These are phyloP conservation scores for Protula sp. DNA, from an alignment of 2,888 invertebrate species.

Conservation along the genomic window DNA sequence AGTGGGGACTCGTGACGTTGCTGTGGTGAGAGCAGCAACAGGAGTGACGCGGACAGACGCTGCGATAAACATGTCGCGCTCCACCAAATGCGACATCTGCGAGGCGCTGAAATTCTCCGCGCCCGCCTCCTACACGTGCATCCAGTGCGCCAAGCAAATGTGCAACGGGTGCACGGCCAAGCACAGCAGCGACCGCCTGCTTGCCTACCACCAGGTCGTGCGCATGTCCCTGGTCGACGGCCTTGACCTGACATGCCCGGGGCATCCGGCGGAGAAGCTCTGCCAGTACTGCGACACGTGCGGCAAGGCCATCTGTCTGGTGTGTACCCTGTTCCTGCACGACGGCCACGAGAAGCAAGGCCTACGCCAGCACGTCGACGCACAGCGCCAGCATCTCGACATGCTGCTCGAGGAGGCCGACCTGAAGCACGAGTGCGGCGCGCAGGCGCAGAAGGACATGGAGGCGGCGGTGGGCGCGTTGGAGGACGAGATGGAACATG, in stretches of 20 bases:
- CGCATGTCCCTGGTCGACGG: background rate
- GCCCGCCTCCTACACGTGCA: background rate
- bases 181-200: background rate
- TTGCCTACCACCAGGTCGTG: background rate
- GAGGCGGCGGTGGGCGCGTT: too few relatives aligned
- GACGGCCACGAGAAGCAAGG: background rate
- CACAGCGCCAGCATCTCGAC: background rate
- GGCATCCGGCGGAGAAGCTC: background rate
- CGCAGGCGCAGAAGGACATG: too few relatives aligned
- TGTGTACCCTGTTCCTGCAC: background rate
- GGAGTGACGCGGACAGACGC: too few relatives aligned
- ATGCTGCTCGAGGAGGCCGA: background rate
- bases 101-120: background rate
- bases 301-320: background rate
- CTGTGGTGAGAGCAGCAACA: too few relatives aligned
- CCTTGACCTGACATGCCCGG: background rate
- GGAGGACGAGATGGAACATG: too few relatives aligned
- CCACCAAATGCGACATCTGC: background rate
- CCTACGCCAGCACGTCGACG: background rate
- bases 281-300: background rate
- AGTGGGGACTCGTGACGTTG: too few relatives aligned
- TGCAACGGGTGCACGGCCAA: background rate
- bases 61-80: too few relatives aligned
- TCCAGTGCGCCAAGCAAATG: background rate
- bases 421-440: too few relatives aligned